These are phyloP conservation scores for Drosophila sulfurigaster DNA, from an alignment of 1,140 invertebrate genomes.

Conservation along the genomic window DNA sequence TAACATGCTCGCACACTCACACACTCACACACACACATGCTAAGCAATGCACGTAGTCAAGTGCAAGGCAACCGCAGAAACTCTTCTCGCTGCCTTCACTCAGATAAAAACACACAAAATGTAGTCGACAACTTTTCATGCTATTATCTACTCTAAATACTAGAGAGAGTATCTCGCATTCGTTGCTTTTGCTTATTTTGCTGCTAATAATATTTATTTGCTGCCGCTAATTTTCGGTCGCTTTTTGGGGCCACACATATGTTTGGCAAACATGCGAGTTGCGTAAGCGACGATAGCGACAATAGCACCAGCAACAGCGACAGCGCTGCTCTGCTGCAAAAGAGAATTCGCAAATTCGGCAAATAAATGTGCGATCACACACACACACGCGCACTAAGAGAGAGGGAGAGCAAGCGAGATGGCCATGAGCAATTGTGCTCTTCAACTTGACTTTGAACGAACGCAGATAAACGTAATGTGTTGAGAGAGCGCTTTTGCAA, in stretches of 20 bases:
- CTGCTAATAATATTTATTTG: neutral
- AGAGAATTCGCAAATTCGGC: conserved; percentile 55
- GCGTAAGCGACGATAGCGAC: conserved; percentile 57
- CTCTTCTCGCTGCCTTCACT: neutral
- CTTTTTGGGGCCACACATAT: conserved; percentile 51
- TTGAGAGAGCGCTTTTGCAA: conserved; percentile 56
- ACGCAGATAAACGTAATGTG: conserved; percentile 46
- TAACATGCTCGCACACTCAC: conserved; percentile 5
- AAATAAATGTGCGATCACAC: conserved; percentile 2
- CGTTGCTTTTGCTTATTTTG: neutral
- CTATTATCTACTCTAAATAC: too few species aligned
- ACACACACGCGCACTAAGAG: neutral
- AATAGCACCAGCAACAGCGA: neutral
- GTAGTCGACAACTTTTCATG: too few species aligned
- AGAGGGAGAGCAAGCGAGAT: neutral
- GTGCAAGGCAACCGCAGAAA: conserved; percentile 16
- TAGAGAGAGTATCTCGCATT: too few species aligned
- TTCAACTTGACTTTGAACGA: conserved; percentile 82
- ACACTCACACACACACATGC: conserved; percentile 6
- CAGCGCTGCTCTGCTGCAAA: conserved; percentile 19
- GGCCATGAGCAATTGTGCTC: conserved; percentile 47
- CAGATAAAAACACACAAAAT: neutral
- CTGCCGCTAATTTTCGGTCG: conserved; percentile 25
- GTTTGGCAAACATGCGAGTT: conserved; percentile 79
- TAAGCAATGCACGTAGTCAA: conserved; percentile 9